Evolutionary conservation across 2,888 invertebrate species (phyloP).

Genomic region (Salpingus planirostris): DNA sequence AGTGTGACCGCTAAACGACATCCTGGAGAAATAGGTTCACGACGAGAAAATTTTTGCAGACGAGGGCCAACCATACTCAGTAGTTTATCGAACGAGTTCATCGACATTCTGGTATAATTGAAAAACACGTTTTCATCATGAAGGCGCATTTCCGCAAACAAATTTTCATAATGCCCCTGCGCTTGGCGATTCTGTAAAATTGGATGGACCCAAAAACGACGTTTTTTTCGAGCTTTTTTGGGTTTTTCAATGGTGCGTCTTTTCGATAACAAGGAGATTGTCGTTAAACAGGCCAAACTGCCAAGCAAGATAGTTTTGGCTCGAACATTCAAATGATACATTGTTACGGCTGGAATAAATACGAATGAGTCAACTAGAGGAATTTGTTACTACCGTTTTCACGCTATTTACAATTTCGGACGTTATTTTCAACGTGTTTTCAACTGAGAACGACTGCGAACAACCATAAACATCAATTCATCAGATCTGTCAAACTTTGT

Average conservation of each 20-base stretch:
- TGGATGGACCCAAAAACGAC: slow-evolving; percentile 16
- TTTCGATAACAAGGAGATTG: not conserved
- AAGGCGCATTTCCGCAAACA: slow-evolving; percentile 19
- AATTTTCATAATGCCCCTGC: slow-evolving; percentile 17
- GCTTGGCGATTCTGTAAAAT: slow-evolving; percentile 14
- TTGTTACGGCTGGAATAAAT: no score
- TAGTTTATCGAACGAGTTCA: slow-evolving; percentile 13
- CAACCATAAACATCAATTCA: no score
- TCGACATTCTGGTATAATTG: slow-evolving; percentile 17
- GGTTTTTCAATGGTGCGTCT: no score
- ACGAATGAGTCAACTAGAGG: no score
- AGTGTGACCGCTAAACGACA: slow-evolving; percentile 1
- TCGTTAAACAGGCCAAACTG: not conserved
- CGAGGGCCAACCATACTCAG: slow-evolving; percentile 14
- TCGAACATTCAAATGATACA: not conserved
- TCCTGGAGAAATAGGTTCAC: slow-evolving; percentile 10
- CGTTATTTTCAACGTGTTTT: no score
- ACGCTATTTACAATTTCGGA: no score
- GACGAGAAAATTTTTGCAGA: slow-evolving; percentile 12
- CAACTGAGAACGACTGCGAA: no score
- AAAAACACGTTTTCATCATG: slow-evolving; percentile 17
- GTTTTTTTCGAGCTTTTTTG: slow-evolving; percentile 2
- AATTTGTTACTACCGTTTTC: no score
- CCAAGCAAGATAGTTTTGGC: slow-evolving; percentile 1
- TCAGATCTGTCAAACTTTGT: no score